Evolutionary conservation across 2,797 vertebrate species (phyloP), one percentile per base, ranked within the genome.

Genomic region (Morus bassanus): DNA sequence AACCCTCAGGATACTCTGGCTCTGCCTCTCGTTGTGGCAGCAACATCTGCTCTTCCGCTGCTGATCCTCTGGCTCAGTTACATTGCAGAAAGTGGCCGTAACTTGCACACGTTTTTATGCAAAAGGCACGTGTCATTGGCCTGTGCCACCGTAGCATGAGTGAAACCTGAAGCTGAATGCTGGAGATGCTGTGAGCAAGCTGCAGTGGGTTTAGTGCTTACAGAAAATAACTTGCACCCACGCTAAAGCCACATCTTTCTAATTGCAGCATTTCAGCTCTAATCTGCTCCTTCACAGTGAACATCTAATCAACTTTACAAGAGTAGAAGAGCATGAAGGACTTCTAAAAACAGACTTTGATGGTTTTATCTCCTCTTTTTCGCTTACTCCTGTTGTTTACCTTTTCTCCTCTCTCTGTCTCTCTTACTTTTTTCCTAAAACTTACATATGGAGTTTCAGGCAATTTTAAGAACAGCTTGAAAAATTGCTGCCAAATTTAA

Each of bases 51-150:
- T 51, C 37, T 43, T 33, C 21, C 43, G 1, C 43, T 45, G 16
- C 41, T 5, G 33, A 9, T 45, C 33, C 28, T 22, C 31, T 30
- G 67, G 18, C 51, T 35, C 75, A 2, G 72, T 39, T 39, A 31
- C 31, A 1, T 35, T 4, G 37, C 76, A 22, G 3, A 31, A 48
- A 22, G n/a, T 11, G 5, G 65, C 1, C 24, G 4, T 4, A 9
- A 45, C 37, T 25, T 6, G 27, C 28, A 3, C 3, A 0, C 0
- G 1, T 13, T 31, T 25, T 37, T 2, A 5, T 7, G 39, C 9
- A 6, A 24, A 77, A 46, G 43, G 31, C 59, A 5, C 37, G 1
- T 63, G 37, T 9, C 30, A 0, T 6, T 30, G 70, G 24, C 12
- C 39, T 28, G 39, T 28, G 39, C 22, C 24, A 10, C 53, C 6